phyloP scores from a whole-genome alignment of 2,888 invertebrate species.

The Xestobium rufovillosum region DNA sequence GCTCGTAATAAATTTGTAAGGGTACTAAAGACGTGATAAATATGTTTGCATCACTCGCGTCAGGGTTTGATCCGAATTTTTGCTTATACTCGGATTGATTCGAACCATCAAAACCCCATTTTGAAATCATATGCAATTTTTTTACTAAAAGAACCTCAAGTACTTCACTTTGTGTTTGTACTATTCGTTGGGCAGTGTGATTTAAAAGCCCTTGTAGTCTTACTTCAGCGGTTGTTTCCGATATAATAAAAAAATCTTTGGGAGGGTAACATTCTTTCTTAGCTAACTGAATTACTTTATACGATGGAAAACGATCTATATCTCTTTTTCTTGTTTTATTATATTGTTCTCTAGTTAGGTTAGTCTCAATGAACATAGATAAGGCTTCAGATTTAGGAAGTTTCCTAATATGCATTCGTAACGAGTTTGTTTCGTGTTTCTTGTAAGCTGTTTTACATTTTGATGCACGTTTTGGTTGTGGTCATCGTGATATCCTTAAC shows the following conservation, averaged over 20 bases:
- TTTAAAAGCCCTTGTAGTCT: background rate
- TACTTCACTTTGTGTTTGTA: slow-evolving; percentile 3
- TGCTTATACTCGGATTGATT: no score
- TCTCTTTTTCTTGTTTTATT: background rate
- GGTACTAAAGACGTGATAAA: background rate
- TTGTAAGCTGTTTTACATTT: no score
- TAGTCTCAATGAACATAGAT: no score
- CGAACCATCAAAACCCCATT: slow-evolving; percentile 1
- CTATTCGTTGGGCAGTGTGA: slow-evolving; percentile 1
- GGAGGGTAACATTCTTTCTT: slow-evolving; percentile 2
- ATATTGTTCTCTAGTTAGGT: background rate
- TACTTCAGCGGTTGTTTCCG: background rate
- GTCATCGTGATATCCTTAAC: slow-evolving; percentile 9
- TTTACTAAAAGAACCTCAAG: slow-evolving; percentile 5
- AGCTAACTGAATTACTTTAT: background rate
- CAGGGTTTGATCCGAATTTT: background rate
- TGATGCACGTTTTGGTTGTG: no score
- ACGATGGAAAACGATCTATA: background rate
- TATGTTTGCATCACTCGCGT: background rate
- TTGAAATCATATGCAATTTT: background rate
- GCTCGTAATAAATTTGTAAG: background rate
- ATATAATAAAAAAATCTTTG: background rate
- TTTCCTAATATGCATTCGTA: no score
- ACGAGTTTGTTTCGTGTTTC: no score
- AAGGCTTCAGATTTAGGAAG: no score